Evolutionary conservation across 2,113 vertebrate genomes (phyloP), one percentile per base, ranked within the genome.

Genomic region (Eurystomus gularis): DNA sequence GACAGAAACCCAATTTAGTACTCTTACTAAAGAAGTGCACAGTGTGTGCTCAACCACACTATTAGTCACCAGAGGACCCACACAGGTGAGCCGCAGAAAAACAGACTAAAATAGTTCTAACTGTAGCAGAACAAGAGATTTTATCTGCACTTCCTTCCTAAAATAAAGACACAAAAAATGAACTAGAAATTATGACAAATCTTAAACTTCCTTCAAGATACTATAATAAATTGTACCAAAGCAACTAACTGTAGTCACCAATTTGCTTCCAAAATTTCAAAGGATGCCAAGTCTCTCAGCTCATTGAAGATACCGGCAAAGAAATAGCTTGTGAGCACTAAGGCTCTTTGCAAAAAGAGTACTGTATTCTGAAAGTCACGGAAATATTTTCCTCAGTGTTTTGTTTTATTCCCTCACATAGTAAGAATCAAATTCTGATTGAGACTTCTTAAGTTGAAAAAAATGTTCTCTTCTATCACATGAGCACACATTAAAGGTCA

Each of bases 131-230:
- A 73, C 1, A 3, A 24, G n/a, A 88, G 75, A 88, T 80, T 73
- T 94, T 96, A 92, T 83, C 52, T 69, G 35, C n/a, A 61, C 28
- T 95, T 93, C 93, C 82, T 92, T 95, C 73, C 61, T 81, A 94
- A 84, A 51, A 93, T 7, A 61, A 65, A 55, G 58, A 20, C 40
- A 91, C 52, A 16, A 65, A 73, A 90, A 91, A 24, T 6, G 10
- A 83, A 55, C 33, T 6, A 78, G 28, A 96, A 95, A 61, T 73
- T 40, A 81, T 19, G 28, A 54, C 19, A 77, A 81, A 81, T 66
- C 25, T 18, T 70, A 49, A 71, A 49, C 21, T 82, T 58, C 28
- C 5, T 85, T 85, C 33, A 65, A 81, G 40, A 52, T 46, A 16
- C 70, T 31, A 39, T 2, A 83, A 65, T 6, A 33, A 65, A 44